Conservation (phyloP, 2,797 vertebrate species). For the Morus bassanus region DNA sequence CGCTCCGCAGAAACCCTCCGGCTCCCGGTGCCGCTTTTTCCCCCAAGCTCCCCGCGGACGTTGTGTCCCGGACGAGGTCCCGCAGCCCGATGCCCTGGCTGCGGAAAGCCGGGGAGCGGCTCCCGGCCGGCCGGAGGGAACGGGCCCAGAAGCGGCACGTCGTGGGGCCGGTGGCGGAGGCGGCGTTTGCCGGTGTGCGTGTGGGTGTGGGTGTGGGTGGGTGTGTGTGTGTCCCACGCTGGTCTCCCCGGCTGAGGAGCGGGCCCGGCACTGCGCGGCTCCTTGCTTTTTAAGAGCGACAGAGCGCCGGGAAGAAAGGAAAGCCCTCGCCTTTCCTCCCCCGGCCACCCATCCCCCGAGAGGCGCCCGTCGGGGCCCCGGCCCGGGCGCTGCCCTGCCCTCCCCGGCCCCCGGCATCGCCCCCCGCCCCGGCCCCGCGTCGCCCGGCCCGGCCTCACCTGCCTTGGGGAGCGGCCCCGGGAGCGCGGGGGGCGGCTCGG, state of each 20-base stretch:
- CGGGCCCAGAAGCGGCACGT: background rate
- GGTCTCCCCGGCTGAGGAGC: background rate
- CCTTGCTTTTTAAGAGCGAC: background rate
- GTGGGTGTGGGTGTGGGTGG: no score
- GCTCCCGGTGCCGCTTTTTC: background rate
- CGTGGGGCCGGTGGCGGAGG: background rate
- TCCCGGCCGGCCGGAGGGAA: background rate
- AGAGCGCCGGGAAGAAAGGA: background rate
- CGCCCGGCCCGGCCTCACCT: slow-evolving; percentile 58
- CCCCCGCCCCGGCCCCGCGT: background rate
- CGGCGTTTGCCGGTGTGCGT: no score
- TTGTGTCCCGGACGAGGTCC: background rate
- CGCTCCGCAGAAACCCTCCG: background rate
- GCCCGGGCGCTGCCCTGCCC: background rate
- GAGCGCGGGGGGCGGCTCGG: slow-evolving; percentile 56
- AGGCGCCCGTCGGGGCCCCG: background rate
- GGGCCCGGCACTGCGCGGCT: background rate
- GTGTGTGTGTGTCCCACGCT: no score
- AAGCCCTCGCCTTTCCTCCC: background rate
- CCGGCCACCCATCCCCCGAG: no score
- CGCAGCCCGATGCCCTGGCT: rapidly evolving
- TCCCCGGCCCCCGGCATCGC: no score
- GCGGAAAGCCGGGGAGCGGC: background rate
- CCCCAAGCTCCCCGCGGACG: rapidly evolving
- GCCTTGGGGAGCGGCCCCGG: slow-evolving; percentile 67